Evolutionary conservation across 2,888 invertebrate genomes (phyloP), one percentile per base, ranked within the genome.

Genomic region (Cryptus viduatorius): DNA sequence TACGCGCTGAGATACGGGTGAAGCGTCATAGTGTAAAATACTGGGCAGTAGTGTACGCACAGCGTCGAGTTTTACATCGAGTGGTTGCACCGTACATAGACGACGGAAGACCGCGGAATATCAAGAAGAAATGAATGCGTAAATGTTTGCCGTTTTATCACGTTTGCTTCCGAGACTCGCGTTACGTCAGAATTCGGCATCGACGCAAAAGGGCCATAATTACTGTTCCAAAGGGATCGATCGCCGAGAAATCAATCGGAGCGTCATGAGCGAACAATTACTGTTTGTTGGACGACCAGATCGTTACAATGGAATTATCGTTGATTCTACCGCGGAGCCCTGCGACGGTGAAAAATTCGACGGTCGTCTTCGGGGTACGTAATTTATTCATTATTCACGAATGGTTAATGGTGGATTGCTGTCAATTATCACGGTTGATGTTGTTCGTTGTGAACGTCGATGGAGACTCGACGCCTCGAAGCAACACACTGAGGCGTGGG

Each of bases 281-380:
- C 79, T 76, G 37, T 96, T 96, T 90, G 90, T 93, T 50, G 95
- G 96, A 0, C 89, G 89, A 10, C 75, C 90, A 31, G 97, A 98
- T 93, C 95, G 96, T 87, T 97, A 96, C 88, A 95, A 96, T 90
- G 98, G 97, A 1, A 94, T 98, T 5, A 96, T 96, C n/a, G 95
- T 98, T 0, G 95, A 96, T 90, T 96, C 97, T 0, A 92, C 92
- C 65, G 90, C 94, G 71, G 96, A 96, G 92, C 93, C 95, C 56
- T 96, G 96, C 92, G 94, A 94, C 59, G 81, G 90, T 61, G 92
- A 92, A 37, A 90, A 94, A 59, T 96, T 97, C 92, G 72, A 91
- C 0, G 90, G 92, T 19, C 95, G 95, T 89, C 93, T 97, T 77
- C 90, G 94, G 94, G 95, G 97, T 96, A 94, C 93, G 92, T 92